Evolutionary conservation across 2,888 invertebrate genomes (phyloP).

Genomic region (Morpho helenor): DNA sequence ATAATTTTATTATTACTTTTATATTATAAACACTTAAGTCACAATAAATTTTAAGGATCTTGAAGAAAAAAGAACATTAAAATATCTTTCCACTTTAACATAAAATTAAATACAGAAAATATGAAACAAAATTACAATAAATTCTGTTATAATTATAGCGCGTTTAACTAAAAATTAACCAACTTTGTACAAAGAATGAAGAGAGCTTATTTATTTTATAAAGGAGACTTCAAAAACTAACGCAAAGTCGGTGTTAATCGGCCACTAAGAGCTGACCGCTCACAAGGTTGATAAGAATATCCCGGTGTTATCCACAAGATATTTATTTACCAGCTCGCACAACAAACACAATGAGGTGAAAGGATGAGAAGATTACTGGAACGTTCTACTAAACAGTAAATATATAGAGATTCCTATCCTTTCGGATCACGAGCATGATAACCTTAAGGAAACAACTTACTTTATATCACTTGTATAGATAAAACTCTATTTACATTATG

Average conservation of each 20-base stretch:
- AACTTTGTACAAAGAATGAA: no score
- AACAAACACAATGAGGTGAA: constrained; percentile 40
- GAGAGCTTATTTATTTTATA: no score
- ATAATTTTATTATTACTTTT: no score
- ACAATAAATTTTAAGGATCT: no score
- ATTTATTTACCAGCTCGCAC: constrained; percentile 39
- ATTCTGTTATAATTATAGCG: no score
- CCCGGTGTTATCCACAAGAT: constrained; percentile 56
- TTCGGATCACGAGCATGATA: constrained; percentile 9
- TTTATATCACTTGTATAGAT: background rate
- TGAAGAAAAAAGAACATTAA: no score
- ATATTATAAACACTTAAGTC: no score
- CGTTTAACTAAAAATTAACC: no score
- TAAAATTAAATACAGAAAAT: no score
- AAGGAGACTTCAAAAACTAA: no score
- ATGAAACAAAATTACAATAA: no score
- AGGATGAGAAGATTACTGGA: constrained; percentile 34
- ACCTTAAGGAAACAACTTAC: constrained; percentile 6
- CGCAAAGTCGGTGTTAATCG: constrained; percentile 48
- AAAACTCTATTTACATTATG: background rate
- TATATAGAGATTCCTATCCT: constrained; percentile 24
- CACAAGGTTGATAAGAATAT: constrained; percentile 53
- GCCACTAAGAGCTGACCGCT: constrained; percentile 48
- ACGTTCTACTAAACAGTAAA: constrained; percentile 31
- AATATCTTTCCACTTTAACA: no score